Base-by-base conservation (phyloP, 2,113 vertebrate genomes). In the Pollimyrus isidori region DNA sequence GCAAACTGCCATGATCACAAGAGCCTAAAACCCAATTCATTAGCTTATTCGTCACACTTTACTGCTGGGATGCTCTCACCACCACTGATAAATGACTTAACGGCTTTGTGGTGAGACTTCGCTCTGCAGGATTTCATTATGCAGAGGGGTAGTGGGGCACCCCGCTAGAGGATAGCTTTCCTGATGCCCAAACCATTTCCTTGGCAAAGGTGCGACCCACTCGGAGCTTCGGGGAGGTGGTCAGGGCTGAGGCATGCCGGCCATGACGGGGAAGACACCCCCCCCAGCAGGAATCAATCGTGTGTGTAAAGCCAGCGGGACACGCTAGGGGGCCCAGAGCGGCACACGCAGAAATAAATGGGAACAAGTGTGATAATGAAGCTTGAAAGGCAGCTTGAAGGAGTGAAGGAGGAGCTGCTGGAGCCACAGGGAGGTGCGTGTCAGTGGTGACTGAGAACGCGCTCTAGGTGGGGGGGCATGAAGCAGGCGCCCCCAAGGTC, bases 21-120 rank as follows among this genome's bases (percentile, higher is more conserved):
- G 50, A 86, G 65, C 88, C 17, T 87, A 56, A 48, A 62, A 91
- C 89, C 19, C 58, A 89, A 90, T 90, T 90, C 69, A 90, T 91
- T 89, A 90, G 84, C 5, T 46, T 84, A 45, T 88, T 76, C 69
- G 82, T 76, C 87, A 89, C 65, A 86, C 86, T 11, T 48, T 45
- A 39, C 53, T 89, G 88, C 42, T 89, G 80, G 58, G 76, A 85
- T 87, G 87, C 73, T 76, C 45, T 86, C 86, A 30, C 84, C 48
- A 21, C 89, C 87, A 87, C 84, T 89, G 90, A 91, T 53, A 89
- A 91, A 91, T 88, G 89, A 89, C 87, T 48, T 84, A 10, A 87
- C 42, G 62, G 90, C 87, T 87, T 89, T 89, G 88, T 53, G 45
- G 89, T 53, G 17, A 88, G 76, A 45, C 17, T 90, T 80, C 46